Evolutionary conservation across 2,113 vertebrate genomes (phyloP), one percentile per base, ranked within the genome.

Genomic region (Abramis brama): DNA sequence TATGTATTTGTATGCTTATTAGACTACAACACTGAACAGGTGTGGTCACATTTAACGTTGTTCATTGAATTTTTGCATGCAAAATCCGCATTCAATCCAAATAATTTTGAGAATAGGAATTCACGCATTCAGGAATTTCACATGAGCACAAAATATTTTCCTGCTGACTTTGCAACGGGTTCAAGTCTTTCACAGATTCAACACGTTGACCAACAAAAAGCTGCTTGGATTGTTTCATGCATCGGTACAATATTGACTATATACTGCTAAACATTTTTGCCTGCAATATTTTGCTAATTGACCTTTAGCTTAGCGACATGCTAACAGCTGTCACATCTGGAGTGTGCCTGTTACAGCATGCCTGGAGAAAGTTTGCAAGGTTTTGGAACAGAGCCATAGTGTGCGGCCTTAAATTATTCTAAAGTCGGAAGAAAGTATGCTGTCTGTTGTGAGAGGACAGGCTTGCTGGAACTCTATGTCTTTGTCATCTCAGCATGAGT

Each of bases 401-500:
- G n/a, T 30, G 15, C 1, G 0, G 33, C 75, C 75, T 33, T 77
- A 77, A 77, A 77, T 77, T 55, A 55, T 77, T 77, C 75, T 77
- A 17, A 50, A 77, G 45, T 50, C 75, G 0, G 75, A 77, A 55
- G 75, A 55, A 77, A 55, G 71, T 75, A 11, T 47, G 23, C 23
- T 50, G 71, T 50, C 71, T 27, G 43, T 47, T 75, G 43, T 47
- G 71, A 25, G n/a, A 75, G 64, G 45, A 70, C 78, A 70, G 60
- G 62, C 25, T 62, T 82, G 45, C 64, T 36, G 64, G 64, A 70
- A 25, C 80, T 82, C 39, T 55, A 30, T 74, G 50, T 74, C 57
- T 80, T 80, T 80, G 77, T 86, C 62, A 36, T 81, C 79, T 81
- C 79, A 66, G 79, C 47, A 68, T 73, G 68, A 64, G 27, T 86